Base-by-base conservation (phyloP, 2,888 invertebrate species). In the Cheilosia vulpina region DNA sequence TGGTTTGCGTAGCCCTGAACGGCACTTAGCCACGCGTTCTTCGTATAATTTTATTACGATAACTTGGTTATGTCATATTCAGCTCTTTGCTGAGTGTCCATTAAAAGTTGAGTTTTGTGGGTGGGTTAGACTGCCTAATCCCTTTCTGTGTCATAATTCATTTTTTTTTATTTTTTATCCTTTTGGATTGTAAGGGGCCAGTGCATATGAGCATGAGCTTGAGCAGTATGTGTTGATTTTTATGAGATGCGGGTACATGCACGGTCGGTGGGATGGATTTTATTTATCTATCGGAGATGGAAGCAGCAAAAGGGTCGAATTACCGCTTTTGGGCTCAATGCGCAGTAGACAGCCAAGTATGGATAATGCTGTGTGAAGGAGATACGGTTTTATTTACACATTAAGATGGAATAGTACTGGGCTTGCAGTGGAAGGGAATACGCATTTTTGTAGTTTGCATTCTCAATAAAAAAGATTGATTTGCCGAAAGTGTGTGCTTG, bases 1-100 rank as follows among this genome's bases (percentile, higher is more conserved):
- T 24, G 41, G 65, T 72, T 66, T 50, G 60, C 24, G 60, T 52
- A 57, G 62, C 81, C 47, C 34, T 72, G 72, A 85, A 85, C 81
- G 75, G 85, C 81, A 85, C 81, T 85, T 81, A 85, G 81, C 85
- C 85, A 85, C 85, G 81, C 85, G 81, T 85, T 81, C 84, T 76
- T 69, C 66, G 63, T 68, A 85, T 85, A 85, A 85, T 85, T 85
- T 85, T 77, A 81, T 85, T 81, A 81, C 76, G 72, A 77, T 85
- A 85, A 85, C 85, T 81, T 72, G 76, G 72, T 85, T 85, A 85
- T 85, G 85, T 81, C 85, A 85, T 81, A 85, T 66, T 71, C 85
- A 85, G 76, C 55, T 77, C 71, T 77, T 58, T 19, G 57, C 62
- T 21, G 85, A 72, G 80, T 81, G 85, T 85, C 85, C 85, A 85